Evolutionary conservation across 2,113 vertebrate species (phyloP).

Genomic region (Neomonachus schauinslandi): DNA sequence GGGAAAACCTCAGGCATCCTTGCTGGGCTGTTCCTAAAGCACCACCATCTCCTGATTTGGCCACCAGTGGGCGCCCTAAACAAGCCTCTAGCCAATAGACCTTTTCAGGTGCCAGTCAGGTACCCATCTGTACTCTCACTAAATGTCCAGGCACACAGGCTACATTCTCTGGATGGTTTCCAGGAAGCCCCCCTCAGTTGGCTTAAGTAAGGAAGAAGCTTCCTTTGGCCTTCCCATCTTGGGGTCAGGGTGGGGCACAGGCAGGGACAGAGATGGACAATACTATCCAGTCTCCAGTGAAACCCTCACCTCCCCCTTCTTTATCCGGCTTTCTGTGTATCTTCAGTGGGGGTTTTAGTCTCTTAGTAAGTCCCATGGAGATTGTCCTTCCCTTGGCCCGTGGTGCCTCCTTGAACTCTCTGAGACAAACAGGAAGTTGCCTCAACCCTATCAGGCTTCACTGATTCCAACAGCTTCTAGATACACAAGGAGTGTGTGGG

Average conservation of each 20-base stretch:
- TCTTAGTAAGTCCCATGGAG: not conserved
- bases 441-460: not conserved
- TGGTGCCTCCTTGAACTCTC: not conserved
- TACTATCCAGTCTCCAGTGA: not conserved
- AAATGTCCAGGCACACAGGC: not conserved
- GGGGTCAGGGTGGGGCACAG: too few relatives aligned
- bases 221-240: not conserved
- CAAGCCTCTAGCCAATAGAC: not conserved
- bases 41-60: not conserved
- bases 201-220: not conserved
- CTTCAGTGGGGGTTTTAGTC: not conserved
- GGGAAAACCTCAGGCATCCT: not conserved
- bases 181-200: not conserved
- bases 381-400: not conserved
- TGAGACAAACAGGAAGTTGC: constrained; percentile 19
- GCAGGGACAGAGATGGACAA: not conserved
- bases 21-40: not conserved
- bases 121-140: not conserved
- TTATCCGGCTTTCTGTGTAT: not conserved
- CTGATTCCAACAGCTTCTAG: not conserved
- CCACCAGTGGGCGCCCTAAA: not conserved
- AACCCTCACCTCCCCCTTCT: not conserved
- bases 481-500: not conserved
- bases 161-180: not conserved
- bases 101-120: not conserved